Evolutionary conservation across 2,113 vertebrate species (phyloP), one percentile per base, ranked within the genome.

Genomic region (Caretta caretta): DNA sequence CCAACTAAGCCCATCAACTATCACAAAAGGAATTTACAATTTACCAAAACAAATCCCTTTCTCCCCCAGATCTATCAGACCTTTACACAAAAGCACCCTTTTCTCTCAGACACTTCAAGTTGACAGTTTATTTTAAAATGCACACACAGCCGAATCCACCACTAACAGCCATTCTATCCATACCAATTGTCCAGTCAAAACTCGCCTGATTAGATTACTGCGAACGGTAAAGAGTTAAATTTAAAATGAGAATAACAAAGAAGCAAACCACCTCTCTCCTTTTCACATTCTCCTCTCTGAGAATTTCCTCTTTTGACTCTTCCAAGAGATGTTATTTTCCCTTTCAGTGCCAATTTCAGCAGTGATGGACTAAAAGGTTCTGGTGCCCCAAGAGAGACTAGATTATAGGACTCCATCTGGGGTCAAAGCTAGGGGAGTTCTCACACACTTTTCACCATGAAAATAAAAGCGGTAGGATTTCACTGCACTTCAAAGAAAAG

Each of bases 361-460:
- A 93, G 93, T 83, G 96, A 96, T 96, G 93, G 95, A 88, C 97
- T 97, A 96, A 97, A 96, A 97, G 92, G 93, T 96, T 97, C 95
- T 96, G 93, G 91, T 92, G 97, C 96, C 92, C 95, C 96, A 96
- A 95, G 96, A 80, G 97, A 97, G 96, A 97, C 92, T 96, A 97
- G 96, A 97, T 97, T 97, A 97, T 96, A 98, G 96, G 96, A 97
- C 95, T 97, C 95, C 89, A 83, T 97, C 96, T 97, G 97, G 94
- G 96, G 95, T 97, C 95, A 97, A 97, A 97, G 96, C 97, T 89
- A 96, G 96, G 91, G 96, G 90, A 91, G 86, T 96, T 97, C 96
- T 96, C 97, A 94, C 90, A 82, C 90, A 93, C 94, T 95, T 69
- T 97, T 97, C 95, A 96, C 97, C 97, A 97, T 96, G 94, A 97